phyloP scores from a whole-genome alignment of 1,140 invertebrate species.

The Scaptomyza graminum region DNA sequence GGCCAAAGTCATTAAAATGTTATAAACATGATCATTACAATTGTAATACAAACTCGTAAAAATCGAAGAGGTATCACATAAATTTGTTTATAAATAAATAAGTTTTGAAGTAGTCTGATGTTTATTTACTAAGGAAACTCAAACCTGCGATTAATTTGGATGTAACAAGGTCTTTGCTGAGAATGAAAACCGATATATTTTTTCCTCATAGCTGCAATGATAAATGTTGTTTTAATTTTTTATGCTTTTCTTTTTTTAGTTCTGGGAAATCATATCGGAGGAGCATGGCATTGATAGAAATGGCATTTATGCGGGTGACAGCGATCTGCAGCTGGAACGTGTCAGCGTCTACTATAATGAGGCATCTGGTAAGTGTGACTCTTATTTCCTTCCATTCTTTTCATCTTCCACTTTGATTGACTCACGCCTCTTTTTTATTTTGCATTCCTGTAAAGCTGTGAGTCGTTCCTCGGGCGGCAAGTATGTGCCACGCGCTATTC shows the following conservation, averaged over 20 bases:
- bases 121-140: neutral
- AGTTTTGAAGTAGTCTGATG: neutral
- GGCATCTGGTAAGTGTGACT: slow-evolving; percentile 87
- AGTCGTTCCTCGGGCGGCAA: slow-evolving; percentile 86
- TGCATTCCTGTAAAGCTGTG: slow-evolving; percentile 60
- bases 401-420: neutral
- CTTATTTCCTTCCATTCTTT: no score
- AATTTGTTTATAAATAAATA: neutral
- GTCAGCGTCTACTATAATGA: slow-evolving; percentile 97
- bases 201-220: no score
- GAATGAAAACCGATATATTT: neutral
- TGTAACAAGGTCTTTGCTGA: neutral
- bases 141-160: neutral
- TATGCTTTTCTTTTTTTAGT: slow-evolving; percentile 86
- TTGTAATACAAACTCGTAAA: neutral
- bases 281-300: slow-evolving; percentile 95
- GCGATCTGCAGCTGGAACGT: slow-evolving; percentile 93
- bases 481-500: slow-evolving; percentile 91
- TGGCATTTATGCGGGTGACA: slow-evolving; percentile 92
- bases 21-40: slow-evolving; percentile 34
- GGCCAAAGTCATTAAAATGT: slow-evolving; percentile 35
- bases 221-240: slow-evolving; percentile 13
- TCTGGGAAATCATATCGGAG: slow-evolving; percentile 97
- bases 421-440: slow-evolving; percentile 4
- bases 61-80: slow-evolving; percentile 17